Evolutionary conservation across 92 coral and sea anemone genomes (phyloP), one percentile per base, ranked within the genome.

Genomic region (Epizoanthus fatuus): DNA sequence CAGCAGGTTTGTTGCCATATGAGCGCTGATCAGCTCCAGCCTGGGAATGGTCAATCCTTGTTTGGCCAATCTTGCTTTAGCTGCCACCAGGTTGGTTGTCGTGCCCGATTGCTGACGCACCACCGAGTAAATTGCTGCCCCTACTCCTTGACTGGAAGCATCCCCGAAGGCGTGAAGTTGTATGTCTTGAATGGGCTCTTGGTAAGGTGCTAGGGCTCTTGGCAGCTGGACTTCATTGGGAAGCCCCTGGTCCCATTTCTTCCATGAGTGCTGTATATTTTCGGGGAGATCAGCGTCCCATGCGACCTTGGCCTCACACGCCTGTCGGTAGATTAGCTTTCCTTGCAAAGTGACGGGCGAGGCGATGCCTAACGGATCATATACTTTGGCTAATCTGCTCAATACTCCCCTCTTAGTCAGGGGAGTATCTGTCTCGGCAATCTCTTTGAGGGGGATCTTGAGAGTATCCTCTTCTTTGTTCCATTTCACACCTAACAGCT

Each of bases 251-350:
- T 83, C 81, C 81, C 85, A 83, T 56, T 83, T 76, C 37, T 65
- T 45, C 85, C 52, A 75, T 11, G 67, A 17, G 45, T 42, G 38
- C 3, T 20, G 49, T 4, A 63, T 17, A 40, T 10, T 22, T 77
- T 73, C 71, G 22, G 15, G 37, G 39, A 89, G 64, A 19, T 68
- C n/a, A 7, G 76, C 81, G 25, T 89, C 89, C 86, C 92, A 89
- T 84, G 84, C 85, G 66, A 47, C 45, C 39, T 83, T 77, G 56
- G 37, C 6, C 7, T 83, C 53, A 29, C 85, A 89, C n/a, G 84
- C 54, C 32, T 89, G 75, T 0, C 88, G 81, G 79, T 84, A 89
- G 29, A 88, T 74, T 67, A 16, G 72, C 52, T 89, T 89, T 14
- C 70, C 89, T 5, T 22, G 38, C 29, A 76, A 60, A 9, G 69